Evolutionary conservation across 2,113 vertebrate genomes (phyloP).

Genomic region (Albula goreensis): DNA sequence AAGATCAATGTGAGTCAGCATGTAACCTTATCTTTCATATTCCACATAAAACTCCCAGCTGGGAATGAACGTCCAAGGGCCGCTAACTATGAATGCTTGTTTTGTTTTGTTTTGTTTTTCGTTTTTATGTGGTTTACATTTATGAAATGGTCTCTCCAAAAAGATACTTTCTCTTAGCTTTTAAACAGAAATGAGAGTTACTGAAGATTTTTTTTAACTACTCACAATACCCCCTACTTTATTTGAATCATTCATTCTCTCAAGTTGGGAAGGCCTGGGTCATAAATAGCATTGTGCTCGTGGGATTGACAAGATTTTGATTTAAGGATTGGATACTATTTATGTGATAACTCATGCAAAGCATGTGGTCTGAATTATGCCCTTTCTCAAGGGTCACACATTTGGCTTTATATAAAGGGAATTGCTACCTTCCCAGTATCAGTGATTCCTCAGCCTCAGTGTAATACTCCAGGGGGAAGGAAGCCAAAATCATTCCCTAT

Average conservation of each 20-base stretch:
- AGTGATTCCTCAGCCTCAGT: not conserved
- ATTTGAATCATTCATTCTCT: not conserved
- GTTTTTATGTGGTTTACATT: no score
- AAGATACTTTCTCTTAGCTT: not conserved
- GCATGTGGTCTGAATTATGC: not conserved
- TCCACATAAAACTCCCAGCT: no score
- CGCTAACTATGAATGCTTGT: no score
- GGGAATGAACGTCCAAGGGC: no score
- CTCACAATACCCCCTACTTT: not conserved
- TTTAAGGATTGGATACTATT: not conserved
- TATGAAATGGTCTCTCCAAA: no score
- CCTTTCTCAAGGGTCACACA: not conserved
- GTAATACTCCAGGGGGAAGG: constrained; percentile 64
- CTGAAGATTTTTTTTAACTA: no score
- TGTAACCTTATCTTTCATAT: no score
- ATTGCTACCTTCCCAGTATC: not conserved
- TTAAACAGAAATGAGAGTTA: not conserved
- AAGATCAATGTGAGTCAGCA: no score
- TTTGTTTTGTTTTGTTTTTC: no score
- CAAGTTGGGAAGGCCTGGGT: not conserved
- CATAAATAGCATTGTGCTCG: not conserved
- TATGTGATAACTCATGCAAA: not conserved
- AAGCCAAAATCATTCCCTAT: constrained; percentile 55
- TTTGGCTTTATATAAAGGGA: not conserved
- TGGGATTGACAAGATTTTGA: not conserved